phyloP scores from a whole-genome alignment of 1,140 invertebrate genomes.

The Heliconius congener region DNA sequence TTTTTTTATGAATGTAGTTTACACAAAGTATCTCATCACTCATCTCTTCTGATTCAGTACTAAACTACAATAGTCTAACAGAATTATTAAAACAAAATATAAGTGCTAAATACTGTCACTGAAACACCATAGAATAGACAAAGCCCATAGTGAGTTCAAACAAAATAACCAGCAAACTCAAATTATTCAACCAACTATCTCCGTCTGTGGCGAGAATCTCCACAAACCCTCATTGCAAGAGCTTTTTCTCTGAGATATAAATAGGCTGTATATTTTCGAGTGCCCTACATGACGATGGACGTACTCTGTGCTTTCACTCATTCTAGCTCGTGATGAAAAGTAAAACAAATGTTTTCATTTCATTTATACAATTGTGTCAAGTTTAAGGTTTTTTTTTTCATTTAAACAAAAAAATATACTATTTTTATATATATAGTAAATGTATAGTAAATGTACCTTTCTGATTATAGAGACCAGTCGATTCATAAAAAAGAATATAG shows the following conservation, averaged over 20 bases:
- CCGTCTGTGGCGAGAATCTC: slow-evolving; percentile 17
- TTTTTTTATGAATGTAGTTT: background rate
- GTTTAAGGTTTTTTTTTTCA: slow-evolving; percentile 1
- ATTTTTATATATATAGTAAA: background rate
- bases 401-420: background rate
- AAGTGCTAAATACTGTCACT: slow-evolving; percentile 6
- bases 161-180: slow-evolving; percentile 2
- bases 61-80: background rate
- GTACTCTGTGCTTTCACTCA: slow-evolving; percentile 12
- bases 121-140: background rate
- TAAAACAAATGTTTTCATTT: slow-evolving; percentile 32
- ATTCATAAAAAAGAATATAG: too few species aligned
- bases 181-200: slow-evolving; percentile 27
- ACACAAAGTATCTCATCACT: background rate
- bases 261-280: slow-evolving; percentile 28
- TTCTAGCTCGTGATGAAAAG: slow-evolving; percentile 23
- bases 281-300: slow-evolving; percentile 31
- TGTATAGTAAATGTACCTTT: background rate
- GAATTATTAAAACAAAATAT: background rate
- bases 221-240: slow-evolving; percentile 26
- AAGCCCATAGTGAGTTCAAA: background rate
- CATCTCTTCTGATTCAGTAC: background rate
- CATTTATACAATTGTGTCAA: slow-evolving; percentile 27
- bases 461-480: too few species aligned
- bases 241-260: slow-evolving; percentile 30